A percentile compares a stretch with the other conserved stretches of the same genome.
phyloP scores from a whole-genome alignment of 2,888 invertebrate genomes.

The Megalurothrips usitatus region DNA sequence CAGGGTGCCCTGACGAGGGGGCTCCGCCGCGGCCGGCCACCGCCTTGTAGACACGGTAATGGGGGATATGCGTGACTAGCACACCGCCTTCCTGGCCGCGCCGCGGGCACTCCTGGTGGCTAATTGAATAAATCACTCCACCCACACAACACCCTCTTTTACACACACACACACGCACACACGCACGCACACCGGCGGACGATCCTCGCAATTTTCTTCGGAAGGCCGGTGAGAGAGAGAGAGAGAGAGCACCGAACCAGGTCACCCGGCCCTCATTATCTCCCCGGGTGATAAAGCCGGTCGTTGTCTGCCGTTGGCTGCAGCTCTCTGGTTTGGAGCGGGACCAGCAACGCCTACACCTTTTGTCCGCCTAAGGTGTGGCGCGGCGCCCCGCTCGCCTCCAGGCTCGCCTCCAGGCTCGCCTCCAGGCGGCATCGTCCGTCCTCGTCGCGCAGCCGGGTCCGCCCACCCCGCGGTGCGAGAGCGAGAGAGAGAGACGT shows the following conservation, averaged over 20 bases:
- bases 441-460: neutral
- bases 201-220: neutral
- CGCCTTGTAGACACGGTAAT: neutral
- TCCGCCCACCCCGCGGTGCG: neutral
- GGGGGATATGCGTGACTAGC: neutral
- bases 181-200: neutral
- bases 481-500: neutral
- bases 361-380: neutral
- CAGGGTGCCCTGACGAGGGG: too few relatives aligned
- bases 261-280: too few relatives aligned
- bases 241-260: neutral
- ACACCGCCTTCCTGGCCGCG: neutral
- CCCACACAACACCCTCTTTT: neutral
- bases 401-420: too few relatives aligned
- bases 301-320: neutral
- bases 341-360: neutral
- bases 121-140: neutral
- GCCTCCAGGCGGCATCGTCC: neutral
- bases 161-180: too few relatives aligned
- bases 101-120: neutral
- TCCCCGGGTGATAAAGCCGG: neutral
- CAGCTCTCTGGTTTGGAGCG: neutral
- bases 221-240: neutral
- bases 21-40: neutral
- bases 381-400: neutral